A percentile compares a stretch with the other conserved stretches of the same genome.
These are phyloP conservation scores for Sinocyclocheilus grahami DNA, from an alignment of 2,113 vertebrate genomes.

Conservation along the genomic window DNA sequence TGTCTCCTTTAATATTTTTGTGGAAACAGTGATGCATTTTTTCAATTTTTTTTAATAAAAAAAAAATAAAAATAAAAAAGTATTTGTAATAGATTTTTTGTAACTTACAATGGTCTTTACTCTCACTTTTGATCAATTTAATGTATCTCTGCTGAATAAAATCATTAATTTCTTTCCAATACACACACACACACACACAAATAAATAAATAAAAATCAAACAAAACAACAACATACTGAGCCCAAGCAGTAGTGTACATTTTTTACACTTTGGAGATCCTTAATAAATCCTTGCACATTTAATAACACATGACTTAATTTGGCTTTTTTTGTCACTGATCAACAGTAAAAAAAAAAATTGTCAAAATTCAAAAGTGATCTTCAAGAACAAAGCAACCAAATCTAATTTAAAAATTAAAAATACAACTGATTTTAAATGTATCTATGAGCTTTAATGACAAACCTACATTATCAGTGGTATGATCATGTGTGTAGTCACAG, in stretches of 20 bases:
- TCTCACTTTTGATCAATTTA: background rate
- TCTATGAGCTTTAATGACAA: too few species aligned
- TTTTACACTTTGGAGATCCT: background rate
- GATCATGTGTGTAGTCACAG: background rate
- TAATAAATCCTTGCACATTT: background rate
- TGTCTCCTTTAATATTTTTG: background rate
- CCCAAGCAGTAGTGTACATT: background rate
- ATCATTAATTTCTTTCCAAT: background rate
- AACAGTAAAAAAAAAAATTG: background rate
- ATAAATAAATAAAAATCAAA: too few species aligned
- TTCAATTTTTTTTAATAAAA: background rate
- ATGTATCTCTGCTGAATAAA: background rate
- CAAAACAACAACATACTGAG: background rate
- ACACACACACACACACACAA: too few species aligned
- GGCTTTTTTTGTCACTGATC: background rate
- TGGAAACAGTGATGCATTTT: background rate
- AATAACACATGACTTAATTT: background rate
- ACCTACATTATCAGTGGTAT: background rate
- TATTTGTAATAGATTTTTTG: too few species aligned
- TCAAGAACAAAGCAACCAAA: too few species aligned
- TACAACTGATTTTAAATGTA: too few species aligned
- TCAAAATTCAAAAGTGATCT: background rate
- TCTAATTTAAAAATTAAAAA: too few species aligned
- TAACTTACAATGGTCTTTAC: too few species aligned
- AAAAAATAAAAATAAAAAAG: too few species aligned